Evolutionary conservation across 2,888 invertebrate species (phyloP).

Genomic region (Mactromeris polynyma): DNA sequence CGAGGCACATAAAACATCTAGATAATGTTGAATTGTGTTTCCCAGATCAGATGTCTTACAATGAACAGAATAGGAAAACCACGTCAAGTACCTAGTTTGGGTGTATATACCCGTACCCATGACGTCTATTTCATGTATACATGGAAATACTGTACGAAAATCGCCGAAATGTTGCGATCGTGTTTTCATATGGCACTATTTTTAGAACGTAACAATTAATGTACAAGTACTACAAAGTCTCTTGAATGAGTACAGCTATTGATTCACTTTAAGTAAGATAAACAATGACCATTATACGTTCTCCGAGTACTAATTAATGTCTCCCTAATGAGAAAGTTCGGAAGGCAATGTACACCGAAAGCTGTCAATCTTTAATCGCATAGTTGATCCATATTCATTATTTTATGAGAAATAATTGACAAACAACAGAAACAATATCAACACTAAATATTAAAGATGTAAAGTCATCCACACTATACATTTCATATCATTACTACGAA

Average conservation of each 20-base stretch:
- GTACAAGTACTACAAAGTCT: not conserved
- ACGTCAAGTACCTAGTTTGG: no score
- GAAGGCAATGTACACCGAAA: not conserved
- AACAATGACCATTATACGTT: constrained; percentile 36
- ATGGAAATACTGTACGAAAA: no score
- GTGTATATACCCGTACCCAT: no score
- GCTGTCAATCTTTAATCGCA: not conserved
- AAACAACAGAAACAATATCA: not conserved
- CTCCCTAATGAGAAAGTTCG: constrained; percentile 34
- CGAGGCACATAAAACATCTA: no score
- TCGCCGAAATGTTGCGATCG: no score
- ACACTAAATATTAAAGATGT: no score
- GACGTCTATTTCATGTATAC: no score
- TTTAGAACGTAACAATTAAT: not conserved
- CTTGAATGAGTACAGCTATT: not conserved
- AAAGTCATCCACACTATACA: not conserved
- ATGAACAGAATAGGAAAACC: no score
- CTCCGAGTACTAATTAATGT: constrained; percentile 53
- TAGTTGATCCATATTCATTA: not conserved
- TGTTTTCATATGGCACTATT: not conserved
- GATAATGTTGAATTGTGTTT: no score
- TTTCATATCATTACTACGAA: no score
- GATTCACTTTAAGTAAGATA: constrained; percentile 16
- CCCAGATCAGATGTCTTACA: no score
- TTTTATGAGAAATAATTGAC: not conserved